A percentile compares a stretch with the other conserved stretches of the same genome.
Conservation (phyloP, 2,797 vertebrate genomes). For the Liasis olivaceus region DNA sequence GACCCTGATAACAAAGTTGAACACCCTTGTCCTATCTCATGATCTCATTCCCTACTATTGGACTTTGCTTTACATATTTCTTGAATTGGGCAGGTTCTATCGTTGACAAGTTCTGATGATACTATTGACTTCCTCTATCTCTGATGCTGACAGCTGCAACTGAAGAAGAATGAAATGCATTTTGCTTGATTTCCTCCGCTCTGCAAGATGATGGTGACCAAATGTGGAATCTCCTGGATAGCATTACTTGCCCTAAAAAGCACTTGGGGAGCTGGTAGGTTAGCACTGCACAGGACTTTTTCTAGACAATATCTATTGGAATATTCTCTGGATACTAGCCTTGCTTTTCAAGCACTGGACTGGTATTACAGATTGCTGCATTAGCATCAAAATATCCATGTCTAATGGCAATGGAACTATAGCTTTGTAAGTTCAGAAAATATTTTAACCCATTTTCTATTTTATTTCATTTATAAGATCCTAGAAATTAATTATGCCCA, state of each 20-base stretch:
- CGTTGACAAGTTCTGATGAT: background rate
- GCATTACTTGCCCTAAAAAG: background rate
- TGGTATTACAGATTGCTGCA: background rate
- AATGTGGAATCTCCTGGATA: conserved; percentile 20
- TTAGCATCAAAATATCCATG: background rate
- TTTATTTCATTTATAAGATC: background rate
- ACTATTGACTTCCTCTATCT: background rate
- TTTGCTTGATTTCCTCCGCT: background rate
- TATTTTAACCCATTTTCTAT: background rate
- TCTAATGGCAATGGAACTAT: background rate
- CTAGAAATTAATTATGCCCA: background rate
- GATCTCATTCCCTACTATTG: background rate
- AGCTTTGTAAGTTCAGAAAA: background rate
- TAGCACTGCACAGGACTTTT: conserved; percentile 40
- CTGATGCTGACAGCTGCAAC: background rate
- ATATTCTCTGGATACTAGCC: conserved; percentile 44
- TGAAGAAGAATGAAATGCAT: background rate
- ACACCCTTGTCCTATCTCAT: background rate
- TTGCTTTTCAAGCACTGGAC: conserved; percentile 44
- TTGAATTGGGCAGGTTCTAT: background rate
- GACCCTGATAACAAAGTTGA: conserved; percentile 17
- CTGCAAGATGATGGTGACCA: background rate
- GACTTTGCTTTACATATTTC: conserved; percentile 14
- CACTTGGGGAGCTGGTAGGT: conserved; percentile 38
- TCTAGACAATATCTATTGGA: background rate